Conservation (phyloP, 2,113 vertebrate species). For the Corythaeola cristata region DNA sequence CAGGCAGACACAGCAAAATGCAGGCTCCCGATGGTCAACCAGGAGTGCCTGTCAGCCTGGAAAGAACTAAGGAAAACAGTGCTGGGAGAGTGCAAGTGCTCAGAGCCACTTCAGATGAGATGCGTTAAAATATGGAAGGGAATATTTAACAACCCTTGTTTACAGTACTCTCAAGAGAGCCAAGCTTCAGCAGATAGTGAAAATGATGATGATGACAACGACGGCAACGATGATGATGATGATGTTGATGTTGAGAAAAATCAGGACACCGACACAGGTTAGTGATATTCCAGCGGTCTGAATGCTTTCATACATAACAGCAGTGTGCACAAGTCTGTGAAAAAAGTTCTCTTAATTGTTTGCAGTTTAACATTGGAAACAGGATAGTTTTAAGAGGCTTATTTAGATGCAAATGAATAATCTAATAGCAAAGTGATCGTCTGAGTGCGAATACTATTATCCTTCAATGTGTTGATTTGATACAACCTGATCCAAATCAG, state of each 20-base stretch:
- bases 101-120: constrained; percentile 10
- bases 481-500: neutral
- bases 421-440: neutral
- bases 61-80: constrained; percentile 43
- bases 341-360: neutral
- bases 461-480: neutral
- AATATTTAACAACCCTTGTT: constrained; percentile 71
- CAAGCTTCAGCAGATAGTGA: neutral
- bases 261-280: constrained; percentile 29
- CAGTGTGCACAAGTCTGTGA: neutral
- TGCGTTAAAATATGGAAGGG: constrained; percentile 64
- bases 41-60: constrained; percentile 57
- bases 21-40: neutral
- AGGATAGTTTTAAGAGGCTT: neutral
- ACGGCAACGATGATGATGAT: neutral
- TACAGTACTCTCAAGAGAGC: neutral
- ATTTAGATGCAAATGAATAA: neutral
- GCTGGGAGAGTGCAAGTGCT: constrained; percentile 69
- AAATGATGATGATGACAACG: neutral
- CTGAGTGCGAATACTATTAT: neutral
- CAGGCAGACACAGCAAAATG: constrained; percentile 10
- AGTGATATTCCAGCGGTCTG: neutral
- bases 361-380: neutral
- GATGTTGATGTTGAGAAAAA: neutral
- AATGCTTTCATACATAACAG: neutral